A percentile compares a stretch with the other conserved stretches of the same genome.
Conservation (phyloP, 1,140 invertebrate species). For the Sinonovacula constricta region DNA sequence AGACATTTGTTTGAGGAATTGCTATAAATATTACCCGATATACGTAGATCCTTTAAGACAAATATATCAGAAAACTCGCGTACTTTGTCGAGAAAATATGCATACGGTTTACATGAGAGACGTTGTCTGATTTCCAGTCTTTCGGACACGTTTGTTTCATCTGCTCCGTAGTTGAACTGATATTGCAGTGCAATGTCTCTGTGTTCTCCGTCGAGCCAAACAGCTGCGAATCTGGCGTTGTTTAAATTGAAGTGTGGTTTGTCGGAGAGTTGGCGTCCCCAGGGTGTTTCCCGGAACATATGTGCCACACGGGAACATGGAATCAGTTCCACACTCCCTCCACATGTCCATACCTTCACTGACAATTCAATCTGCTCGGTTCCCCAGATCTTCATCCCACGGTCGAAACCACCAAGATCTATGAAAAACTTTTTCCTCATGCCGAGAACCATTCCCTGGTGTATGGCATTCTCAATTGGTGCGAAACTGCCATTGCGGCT, state of each 20-base stretch:
- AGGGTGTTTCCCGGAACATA: conserved; percentile 40
- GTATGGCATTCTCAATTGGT: conserved; percentile 12
- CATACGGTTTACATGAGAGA: conserved; percentile 31
- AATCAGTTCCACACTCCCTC: conserved; percentile 32
- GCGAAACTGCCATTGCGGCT: conserved; percentile 21
- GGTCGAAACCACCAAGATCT: no score
- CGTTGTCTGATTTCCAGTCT: conserved; percentile 6
- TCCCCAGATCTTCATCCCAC: conserved; percentile 42
- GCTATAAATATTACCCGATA: no score
- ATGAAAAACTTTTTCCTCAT: conserved; percentile 38
- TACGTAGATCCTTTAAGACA: no score
- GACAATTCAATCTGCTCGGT: conserved; percentile 38
- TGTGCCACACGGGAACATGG: conserved; percentile 39
- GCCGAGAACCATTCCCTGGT: conserved; percentile 35
- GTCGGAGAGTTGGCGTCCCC: not conserved
- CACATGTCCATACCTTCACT: conserved; percentile 41
- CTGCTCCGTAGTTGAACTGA: conserved; percentile 13
- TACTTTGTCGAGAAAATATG: conserved; percentile 31
- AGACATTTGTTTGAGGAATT: no score
- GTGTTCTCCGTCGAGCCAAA: conserved; percentile 32
- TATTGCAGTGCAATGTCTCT: conserved; percentile 7
- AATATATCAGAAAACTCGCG: no score
- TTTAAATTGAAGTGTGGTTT: conserved; percentile 14
- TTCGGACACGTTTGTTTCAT: not conserved
- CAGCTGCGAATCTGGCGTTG: conserved; percentile 23